Base-by-base conservation (phyloP, 1,140 invertebrate species). In the Melitaea cinxia region DNA sequence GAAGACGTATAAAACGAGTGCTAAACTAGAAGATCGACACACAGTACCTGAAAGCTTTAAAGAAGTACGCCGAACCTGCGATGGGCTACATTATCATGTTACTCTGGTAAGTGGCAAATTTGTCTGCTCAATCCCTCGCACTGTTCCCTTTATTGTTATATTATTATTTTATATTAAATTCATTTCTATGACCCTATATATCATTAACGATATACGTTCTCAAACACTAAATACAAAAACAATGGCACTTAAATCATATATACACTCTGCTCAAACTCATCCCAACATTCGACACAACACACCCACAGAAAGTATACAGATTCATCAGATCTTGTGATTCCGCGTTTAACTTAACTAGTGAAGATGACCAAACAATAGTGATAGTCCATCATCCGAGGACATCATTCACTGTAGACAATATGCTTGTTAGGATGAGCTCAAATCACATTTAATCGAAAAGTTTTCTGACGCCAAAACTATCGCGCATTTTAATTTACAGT, bases 241-340 rank as follows among this genome's bases (percentile, higher is more conserved):
- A 60, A 66, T 63, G 58, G 15, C 69, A 47, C 19, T 63, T 26
- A 6, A 33, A 33, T 33, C 12, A n/a, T n/a, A n/a, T n/a, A 33
- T 52, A 63, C 15, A 73, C 57, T 0, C 47, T 73, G 4, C 21
- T 73, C 12, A 62, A 68, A 67, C 24, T 67, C 3, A 70, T 73
- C 14, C 71, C 71, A 15, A 15, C 39, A 17, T 73, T 73, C 24
- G 67, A 70, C 49, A 70, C 71, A 5, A 59, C 42, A 23, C 14
- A 65, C 19, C 2, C n/a, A 10, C 23, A 55, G 21, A 64, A 70
- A 58, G 35, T 73, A 1, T 73, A 73, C 28, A 50, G 64, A 61
- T 73, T 67, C 30, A 50, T 73, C 39, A 37, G 71, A 35, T 73
- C 71, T 9, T 63, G 67, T 17, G 65, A 73, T 24, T 60, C 71